A percentile compares a stretch with the other conserved stretches of the same genome.
Evolutionary conservation across 1,140 invertebrate genomes (phyloP).

Genomic region (Bicyclus anynana): DNA sequence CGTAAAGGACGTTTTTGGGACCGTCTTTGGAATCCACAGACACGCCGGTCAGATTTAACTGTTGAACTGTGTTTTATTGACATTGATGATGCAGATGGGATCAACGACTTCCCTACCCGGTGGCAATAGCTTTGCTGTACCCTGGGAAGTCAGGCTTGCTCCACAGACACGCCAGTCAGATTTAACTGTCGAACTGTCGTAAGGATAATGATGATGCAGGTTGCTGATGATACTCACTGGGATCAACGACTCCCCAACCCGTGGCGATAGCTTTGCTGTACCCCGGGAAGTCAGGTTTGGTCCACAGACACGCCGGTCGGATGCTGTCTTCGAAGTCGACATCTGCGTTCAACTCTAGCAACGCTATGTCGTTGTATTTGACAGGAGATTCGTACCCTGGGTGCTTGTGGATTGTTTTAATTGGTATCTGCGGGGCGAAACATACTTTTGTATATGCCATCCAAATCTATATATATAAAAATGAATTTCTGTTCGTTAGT

Average conservation of each 20-base stretch:
- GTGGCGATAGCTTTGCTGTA: slow-evolving; percentile 46
- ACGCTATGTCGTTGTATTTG: slow-evolving; percentile 56
- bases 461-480: no score
- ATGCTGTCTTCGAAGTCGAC: slow-evolving; percentile 45
- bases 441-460: neutral
- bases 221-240: slow-evolving; percentile 38
- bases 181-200: no score
- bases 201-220: no score
- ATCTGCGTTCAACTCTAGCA: slow-evolving; percentile 47
- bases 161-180: no score
- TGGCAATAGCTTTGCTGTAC: slow-evolving; percentile 13
- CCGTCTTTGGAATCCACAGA: no score
- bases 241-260: slow-evolving; percentile 53
- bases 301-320: slow-evolving; percentile 60
- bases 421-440: slow-evolving; percentile 40
- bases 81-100: no score
- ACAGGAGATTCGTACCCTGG: slow-evolving; percentile 44
- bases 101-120: slow-evolving; percentile 55
- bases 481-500: no score
- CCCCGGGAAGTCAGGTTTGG: slow-evolving; percentile 22
- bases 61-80: no score
- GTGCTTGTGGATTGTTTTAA: slow-evolving; percentile 44
- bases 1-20: no score
- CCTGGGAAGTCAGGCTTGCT: no score
- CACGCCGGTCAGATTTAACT: slow-evolving; percentile 50